Evolutionary conservation across 2,797 vertebrate species (phyloP).

Genomic region (Ciconia nigra): DNA sequence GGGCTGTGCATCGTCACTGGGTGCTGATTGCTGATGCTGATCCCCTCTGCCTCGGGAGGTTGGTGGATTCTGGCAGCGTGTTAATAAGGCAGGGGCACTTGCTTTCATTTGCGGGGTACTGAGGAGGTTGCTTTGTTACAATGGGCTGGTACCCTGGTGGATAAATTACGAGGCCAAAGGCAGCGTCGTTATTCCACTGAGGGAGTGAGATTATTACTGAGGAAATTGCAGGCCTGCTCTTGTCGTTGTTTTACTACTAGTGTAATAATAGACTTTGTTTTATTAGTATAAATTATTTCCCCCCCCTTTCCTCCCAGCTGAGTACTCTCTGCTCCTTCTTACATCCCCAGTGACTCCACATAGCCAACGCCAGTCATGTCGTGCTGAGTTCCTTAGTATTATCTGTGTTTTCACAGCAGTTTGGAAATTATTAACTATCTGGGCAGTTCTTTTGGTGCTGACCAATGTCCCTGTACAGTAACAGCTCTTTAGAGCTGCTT

Average conservation of each 20-base stretch:
- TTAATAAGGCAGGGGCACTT: background rate
- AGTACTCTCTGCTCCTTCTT: background rate
- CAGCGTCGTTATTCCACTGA: background rate
- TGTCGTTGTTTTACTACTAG: background rate
- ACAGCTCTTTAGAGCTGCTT: background rate
- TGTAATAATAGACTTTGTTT: conserved; percentile 31
- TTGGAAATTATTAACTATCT: background rate
- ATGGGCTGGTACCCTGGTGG: background rate
- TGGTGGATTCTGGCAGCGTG: background rate
- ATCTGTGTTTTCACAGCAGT: background rate
- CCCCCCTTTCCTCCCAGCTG: background rate
- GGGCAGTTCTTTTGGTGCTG: background rate
- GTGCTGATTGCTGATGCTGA: background rate
- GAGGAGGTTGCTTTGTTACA: background rate
- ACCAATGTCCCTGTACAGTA: background rate
- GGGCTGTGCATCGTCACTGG: fast-evolving
- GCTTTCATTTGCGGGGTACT: background rate
- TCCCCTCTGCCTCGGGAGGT: fast-evolving
- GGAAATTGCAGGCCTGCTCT: conserved; percentile 51
- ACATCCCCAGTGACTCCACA: background rate
- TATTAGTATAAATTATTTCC: conserved; percentile 14
- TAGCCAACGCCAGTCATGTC: background rate
- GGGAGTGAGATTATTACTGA: conserved; percentile 51
- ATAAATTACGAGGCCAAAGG: conserved; percentile 32
- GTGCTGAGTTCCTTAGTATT: background rate